Percentiles rank a stretch among this genome's conserved stretches.
Evolutionary conservation across 2,888 invertebrate genomes (phyloP).

Genomic region (Halocaridina rubra): DNA sequence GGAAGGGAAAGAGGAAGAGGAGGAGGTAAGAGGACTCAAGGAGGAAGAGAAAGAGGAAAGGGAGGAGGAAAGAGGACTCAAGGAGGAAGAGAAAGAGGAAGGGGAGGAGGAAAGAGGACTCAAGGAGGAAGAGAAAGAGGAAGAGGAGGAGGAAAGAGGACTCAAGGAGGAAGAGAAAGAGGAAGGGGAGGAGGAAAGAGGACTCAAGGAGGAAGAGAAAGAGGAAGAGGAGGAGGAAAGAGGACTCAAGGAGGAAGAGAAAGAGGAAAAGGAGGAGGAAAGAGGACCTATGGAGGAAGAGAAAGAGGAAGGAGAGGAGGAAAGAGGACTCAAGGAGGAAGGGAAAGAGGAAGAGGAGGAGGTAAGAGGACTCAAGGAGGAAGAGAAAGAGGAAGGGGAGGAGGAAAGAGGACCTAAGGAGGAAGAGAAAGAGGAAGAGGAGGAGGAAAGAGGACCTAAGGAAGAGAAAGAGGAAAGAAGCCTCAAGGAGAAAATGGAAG

Average conservation of each 20-base stretch:
- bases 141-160: background rate
- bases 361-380: background rate
- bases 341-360: background rate
- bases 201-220: background rate
- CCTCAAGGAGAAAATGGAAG: background rate
- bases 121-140: no score
- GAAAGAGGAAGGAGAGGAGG: background rate
- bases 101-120: background rate
- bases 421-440: no score
- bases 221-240: background rate
- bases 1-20: background rate
- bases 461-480: background rate
- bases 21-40: background rate
- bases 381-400: background rate
- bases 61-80: background rate
- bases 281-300: no score
- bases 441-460: background rate
- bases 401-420: no score
- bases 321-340: background rate
- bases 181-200: background rate
- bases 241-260: background rate
- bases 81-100: background rate
- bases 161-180: background rate
- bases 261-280: background rate
- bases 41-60: background rate